These are phyloP conservation scores for Branchinecta lynchi DNA, from an alignment of 1,140 invertebrate species.

Conservation along the genomic window DNA sequence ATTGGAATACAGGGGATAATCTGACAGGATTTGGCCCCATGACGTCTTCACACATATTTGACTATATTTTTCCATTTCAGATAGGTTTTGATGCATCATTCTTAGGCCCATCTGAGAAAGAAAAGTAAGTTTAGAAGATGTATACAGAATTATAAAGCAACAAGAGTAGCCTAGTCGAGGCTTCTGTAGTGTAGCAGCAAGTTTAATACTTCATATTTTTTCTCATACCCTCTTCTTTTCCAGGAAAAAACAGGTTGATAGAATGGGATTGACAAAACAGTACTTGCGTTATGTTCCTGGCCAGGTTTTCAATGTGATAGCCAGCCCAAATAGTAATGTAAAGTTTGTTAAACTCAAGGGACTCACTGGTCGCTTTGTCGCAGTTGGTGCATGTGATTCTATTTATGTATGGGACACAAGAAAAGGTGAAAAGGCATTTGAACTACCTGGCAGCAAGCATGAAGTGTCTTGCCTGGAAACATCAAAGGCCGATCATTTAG, in stretches of 20 bases:
- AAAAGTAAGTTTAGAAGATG: too few species aligned
- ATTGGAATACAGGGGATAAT: too few species aligned
- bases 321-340: slow-evolving; percentile 57
- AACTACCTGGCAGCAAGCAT: slow-evolving; percentile 53
- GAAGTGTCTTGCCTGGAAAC: slow-evolving; percentile 53
- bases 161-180: too few species aligned
- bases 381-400: slow-evolving; percentile 77
- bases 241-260: slow-evolving; percentile 20
- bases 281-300: slow-evolving; percentile 74
- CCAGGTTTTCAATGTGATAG: slow-evolving; percentile 70
- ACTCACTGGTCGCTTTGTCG: slow-evolving; percentile 62
- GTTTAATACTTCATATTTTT: too few species aligned
- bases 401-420: slow-evolving; percentile 86
- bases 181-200: too few species aligned
- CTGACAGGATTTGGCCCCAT: too few species aligned
- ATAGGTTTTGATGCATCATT: too few species aligned
- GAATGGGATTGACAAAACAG: slow-evolving; percentile 91
- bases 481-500: slow-evolving; percentile 55
- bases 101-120: too few species aligned
- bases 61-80: too few species aligned
- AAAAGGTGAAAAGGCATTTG: slow-evolving; percentile 63
- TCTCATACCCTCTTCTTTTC: too few species aligned
- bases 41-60: too few species aligned
- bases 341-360: slow-evolving; percentile 56
- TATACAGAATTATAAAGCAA: too few species aligned